Base-by-base conservation (phyloP, 2,797 vertebrate genomes). In the Cetoscarus ocellatus region DNA sequence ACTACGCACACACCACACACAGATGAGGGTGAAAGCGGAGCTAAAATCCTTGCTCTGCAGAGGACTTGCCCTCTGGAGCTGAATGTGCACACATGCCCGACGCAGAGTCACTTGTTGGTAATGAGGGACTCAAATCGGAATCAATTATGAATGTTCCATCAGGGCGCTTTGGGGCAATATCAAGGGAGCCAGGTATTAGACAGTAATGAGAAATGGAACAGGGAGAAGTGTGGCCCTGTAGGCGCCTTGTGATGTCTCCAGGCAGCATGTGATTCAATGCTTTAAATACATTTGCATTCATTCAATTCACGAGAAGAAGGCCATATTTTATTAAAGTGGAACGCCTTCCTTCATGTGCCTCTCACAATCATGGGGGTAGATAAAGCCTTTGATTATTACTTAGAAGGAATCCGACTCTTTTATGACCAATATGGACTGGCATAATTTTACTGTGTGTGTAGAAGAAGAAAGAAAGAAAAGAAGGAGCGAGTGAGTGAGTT, bases 81-180 rank as follows among this genome's bases (percentile, higher is more conserved):
- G 58, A 72, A 71, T 68, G 70, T 79, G 82, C 76, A 68, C 70
- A 77, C 72, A 79, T 70, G 73, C 70, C 70, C 73, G n/a, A 63
- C 65, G 76, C 70, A 75, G 75, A 90, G 79, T 91, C 88, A 91
- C 88, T 91, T 91, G 90, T 90, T 91, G 83, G 86, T 92, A 86
- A 92, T 90, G 87, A 92, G 89, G 62, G 80, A 77, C 60, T 82
- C 77, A 72, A 84, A 93, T 91, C 88, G 83, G 86, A 94, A 94
- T 93, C 88, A 93, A 93, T 94, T 94, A 93, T 94, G 86, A 86
- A 93, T 92, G 88, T 84, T 91, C 85, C 80, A 85, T 85, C 84
- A 91, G 83, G 81, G 88, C 67, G 79, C 87, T 92, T 70, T 60
- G 75, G 86, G 83, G 88, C 84, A 75, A 84, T 83, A 85, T 88